phyloP scores from a whole-genome alignment of 2,113 vertebrate genomes.

The Benitochromis conjunctus region DNA sequence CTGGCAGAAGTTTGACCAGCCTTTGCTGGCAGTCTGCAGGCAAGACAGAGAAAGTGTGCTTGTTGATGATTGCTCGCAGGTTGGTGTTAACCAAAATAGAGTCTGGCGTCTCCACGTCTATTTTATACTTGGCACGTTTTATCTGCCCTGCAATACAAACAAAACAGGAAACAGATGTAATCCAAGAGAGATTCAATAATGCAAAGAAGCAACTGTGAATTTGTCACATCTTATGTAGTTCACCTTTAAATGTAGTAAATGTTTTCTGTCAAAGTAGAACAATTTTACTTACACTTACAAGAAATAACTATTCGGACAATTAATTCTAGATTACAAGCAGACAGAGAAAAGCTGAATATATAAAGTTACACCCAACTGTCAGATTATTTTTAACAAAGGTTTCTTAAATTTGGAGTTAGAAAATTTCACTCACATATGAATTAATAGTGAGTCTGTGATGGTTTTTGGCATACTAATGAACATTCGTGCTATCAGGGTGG shows the following conservation, averaged over 20 bases:
- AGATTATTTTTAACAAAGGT: background rate
- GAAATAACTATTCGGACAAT: background rate
- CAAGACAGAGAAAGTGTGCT: conserved; percentile 89
- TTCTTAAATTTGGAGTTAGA: background rate
- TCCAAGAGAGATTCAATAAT: background rate
- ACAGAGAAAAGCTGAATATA: background rate
- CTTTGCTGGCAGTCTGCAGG: conserved; percentile 87
- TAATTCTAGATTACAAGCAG: background rate
- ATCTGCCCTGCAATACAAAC: conserved; percentile 81
- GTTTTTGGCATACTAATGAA: background rate
- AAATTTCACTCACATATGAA: background rate
- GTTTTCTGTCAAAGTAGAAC: background rate
- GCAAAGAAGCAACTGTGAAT: background rate
- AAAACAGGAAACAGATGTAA: background rate
- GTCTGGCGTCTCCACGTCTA: conserved; percentile 96
- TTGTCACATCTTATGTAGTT: background rate
- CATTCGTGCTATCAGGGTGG: background rate
- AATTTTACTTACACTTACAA: background rate
- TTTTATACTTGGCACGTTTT: conserved; percentile 87
- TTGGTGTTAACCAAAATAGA: conserved; percentile 99
- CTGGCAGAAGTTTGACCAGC: conserved; percentile 87
- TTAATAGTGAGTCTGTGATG: background rate
- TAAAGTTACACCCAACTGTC: background rate
- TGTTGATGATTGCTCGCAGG: conserved; percentile 93
- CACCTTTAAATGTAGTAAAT: background rate